These are phyloP conservation scores for Dorcus hopei DNA, from an alignment of 2,888 invertebrate species.

Conservation along the genomic window DNA sequence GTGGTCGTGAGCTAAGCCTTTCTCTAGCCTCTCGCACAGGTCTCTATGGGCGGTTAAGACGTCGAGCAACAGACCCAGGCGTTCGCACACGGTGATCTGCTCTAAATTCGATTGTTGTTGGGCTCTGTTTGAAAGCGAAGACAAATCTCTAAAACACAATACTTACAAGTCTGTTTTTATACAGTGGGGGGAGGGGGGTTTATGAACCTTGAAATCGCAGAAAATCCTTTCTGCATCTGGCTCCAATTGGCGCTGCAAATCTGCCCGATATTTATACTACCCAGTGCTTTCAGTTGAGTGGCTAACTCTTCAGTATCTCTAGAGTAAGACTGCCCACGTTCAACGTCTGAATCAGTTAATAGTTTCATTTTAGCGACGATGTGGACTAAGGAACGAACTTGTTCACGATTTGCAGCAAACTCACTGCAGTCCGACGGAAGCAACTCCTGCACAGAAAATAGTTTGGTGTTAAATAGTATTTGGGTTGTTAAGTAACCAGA, in stretches of 20 bases:
- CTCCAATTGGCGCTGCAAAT: constrained; percentile 46
- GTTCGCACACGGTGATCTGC: constrained; percentile 56
- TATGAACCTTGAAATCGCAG: constrained; percentile 51
- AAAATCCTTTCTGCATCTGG: constrained; percentile 55
- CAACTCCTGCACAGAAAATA: constrained; percentile 46
- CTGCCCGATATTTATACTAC: constrained; percentile 38
- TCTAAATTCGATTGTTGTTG: constrained; percentile 54
- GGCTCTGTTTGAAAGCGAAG: constrained; percentile 51
- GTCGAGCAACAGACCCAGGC: constrained; percentile 54
- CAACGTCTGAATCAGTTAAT: constrained; percentile 50
- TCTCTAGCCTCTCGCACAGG: constrained; percentile 60
- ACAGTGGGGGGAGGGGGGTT: neutral
- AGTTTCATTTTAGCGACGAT: constrained; percentile 56
- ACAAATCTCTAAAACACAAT: constrained; percentile 49
- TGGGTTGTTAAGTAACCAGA: neutral
- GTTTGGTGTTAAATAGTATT: neutral
- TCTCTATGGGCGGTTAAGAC: constrained; percentile 56
- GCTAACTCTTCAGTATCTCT: constrained; percentile 56
- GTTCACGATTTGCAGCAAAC: constrained; percentile 57
- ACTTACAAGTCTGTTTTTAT: neutral
- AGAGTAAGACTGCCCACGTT: constrained; percentile 47
- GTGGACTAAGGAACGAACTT: constrained; percentile 53
- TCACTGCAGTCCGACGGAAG: constrained; percentile 56
- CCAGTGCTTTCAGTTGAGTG: constrained; percentile 52
- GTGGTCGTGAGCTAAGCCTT: constrained; percentile 61